Base-by-base conservation (phyloP, 2,888 invertebrate species). In the Boloria euphrosyne region DNA sequence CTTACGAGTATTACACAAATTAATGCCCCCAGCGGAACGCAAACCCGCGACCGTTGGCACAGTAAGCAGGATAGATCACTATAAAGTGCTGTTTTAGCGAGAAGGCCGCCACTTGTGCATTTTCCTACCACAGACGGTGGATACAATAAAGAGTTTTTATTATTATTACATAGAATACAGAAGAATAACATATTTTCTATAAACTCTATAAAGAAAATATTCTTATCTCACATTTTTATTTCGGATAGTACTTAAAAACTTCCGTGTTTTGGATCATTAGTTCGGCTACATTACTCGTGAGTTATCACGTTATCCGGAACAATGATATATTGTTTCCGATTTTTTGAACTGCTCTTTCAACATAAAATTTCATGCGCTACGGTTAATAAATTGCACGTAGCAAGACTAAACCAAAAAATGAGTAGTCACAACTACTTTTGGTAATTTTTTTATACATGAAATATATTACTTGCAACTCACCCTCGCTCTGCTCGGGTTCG, bases 241-340 rank as follows among this genome's bases (percentile, higher is more conserved):
- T 65, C 38, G 38, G 43, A 62, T 62, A 59, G 59, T 57, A 46
- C 27, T 59, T 46, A 50, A 67, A 70, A 65, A 62, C 65, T 54
- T 66, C 59, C 64, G 47, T 68, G 68, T 65, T 67, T 69, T 57
- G 65, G 67, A 65, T 69, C 69, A 69, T 71, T 69, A 71, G 70
- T 52, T 65, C 74, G 72, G 72, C 75, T 51, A 57, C 53, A 58
- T 27, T 57, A 44, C 65, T 68, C 44, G 61, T 62, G 58, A 62
- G 58, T 52, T 65, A 62, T 68, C 57, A 57, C 18, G 57, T 51
- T 44, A 57, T 44, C 62, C 46, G 51, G 61, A 59, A 68, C 53
- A 62, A 58, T 68, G 58, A 65, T 65, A 62, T 31, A 68, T 54
- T 49, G 16, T 53, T 58, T 43, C 16, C 43, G 38, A 52, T 60